These are phyloP conservation scores for Corydoras sp. DNA, from an alignment of 2,113 vertebrate species.

Conservation along the genomic window DNA sequence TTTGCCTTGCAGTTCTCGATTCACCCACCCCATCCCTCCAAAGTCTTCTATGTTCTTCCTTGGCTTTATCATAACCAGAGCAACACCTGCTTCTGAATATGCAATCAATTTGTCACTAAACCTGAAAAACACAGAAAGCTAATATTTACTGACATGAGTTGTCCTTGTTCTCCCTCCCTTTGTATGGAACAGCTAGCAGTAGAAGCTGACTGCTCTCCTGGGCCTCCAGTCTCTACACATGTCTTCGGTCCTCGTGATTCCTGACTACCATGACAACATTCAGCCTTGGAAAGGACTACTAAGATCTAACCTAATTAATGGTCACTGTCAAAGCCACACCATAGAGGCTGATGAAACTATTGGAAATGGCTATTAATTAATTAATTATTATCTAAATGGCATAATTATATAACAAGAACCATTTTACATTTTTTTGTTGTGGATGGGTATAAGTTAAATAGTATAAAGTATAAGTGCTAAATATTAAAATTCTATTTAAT, in stretches of 20 bases:
- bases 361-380: slow-evolving; percentile 14
- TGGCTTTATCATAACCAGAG: slow-evolving; percentile 43
- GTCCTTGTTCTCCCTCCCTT: slow-evolving; percentile 54
- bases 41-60: slow-evolving; percentile 29
- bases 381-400: not conserved
- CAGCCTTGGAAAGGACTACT: not conserved
- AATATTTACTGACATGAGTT: slow-evolving; percentile 73
- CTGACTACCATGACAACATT: not conserved
- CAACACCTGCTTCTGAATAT: slow-evolving; percentile 76
- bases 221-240: not conserved
- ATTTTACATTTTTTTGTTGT: too few species aligned
- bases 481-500: too few species aligned
- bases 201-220: slow-evolving; percentile 43
- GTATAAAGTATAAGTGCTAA: too few species aligned
- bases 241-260: not conserved
- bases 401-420: too few species aligned
- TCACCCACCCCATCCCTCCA: slow-evolving; percentile 31
- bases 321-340: slow-evolving; percentile 10
- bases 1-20: slow-evolving; percentile 60
- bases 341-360: slow-evolving; percentile 2
- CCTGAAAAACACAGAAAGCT: slow-evolving; percentile 52
- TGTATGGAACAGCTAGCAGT: slow-evolving; percentile 36
- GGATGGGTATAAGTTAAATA: too few species aligned
- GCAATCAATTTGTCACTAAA: slow-evolving; percentile 66
- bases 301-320: slow-evolving; percentile 13